Evolutionary conservation across 2,888 invertebrate genomes (phyloP).

Genomic region (Osedax fenrisi): DNA sequence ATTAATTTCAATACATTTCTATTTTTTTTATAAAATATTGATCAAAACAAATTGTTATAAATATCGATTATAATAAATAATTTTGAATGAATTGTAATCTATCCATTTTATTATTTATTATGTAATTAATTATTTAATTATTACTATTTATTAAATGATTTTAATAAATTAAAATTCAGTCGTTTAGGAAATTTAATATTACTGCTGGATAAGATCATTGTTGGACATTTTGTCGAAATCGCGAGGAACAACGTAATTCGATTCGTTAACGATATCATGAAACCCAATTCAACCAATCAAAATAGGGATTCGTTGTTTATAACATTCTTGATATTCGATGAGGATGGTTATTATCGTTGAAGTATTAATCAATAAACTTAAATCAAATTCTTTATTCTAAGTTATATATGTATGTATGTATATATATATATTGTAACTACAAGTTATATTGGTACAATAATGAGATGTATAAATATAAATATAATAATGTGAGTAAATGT

Average conservation of each 20-base stretch:
- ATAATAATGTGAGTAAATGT: too few species aligned
- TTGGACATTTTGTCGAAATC: slow-evolving; percentile 45
- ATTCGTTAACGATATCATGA: slow-evolving; percentile 42
- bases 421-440: too few species aligned
- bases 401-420: too few species aligned
- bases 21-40: too few species aligned
- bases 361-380: too few species aligned
- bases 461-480: too few species aligned
- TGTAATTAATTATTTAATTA: background rate
- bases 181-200: slow-evolving; percentile 47
- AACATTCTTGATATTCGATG: slow-evolving; percentile 42
- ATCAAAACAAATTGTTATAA: too few species aligned
- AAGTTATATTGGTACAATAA: too few species aligned
- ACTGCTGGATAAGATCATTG: slow-evolving; percentile 46
- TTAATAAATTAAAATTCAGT: too few species aligned
- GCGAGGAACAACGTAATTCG: slow-evolving; percentile 41
- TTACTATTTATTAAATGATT: too few species aligned
- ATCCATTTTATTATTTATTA: background rate
- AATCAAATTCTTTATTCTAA: too few species aligned
- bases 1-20: too few species aligned
- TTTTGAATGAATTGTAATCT: background rate
- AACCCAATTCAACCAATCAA: slow-evolving; percentile 29
- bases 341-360: slow-evolving; percentile 40
- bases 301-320: slow-evolving; percentile 43
- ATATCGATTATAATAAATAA: background rate